Percentiles rank a stretch among this genome's conserved stretches.
Conservation (phyloP, 2,113 vertebrate genomes). For the Thunnus maccoyii region DNA sequence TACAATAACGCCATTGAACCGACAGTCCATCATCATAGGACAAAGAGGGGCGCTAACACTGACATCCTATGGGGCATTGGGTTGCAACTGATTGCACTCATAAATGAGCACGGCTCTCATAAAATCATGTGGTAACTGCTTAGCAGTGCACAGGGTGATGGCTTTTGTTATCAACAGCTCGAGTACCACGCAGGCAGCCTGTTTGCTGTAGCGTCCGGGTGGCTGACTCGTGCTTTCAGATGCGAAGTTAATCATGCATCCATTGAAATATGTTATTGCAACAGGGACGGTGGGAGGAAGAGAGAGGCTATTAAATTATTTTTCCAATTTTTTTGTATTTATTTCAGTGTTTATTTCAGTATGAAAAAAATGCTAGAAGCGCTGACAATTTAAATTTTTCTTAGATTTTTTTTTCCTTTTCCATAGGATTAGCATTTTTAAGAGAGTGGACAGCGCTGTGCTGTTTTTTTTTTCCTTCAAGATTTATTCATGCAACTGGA, state of each 20-base stretch:
- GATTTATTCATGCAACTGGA: conserved; percentile 48
- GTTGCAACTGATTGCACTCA: conserved; percentile 83
- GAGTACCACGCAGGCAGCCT: conserved; percentile 51
- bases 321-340: conserved; percentile 18
- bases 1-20: conserved; percentile 81
- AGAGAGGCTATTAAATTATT: conserved; percentile 29
- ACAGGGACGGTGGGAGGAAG: conserved; percentile 33
- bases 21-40: conserved; percentile 82
- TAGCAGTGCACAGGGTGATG: conserved; percentile 78
- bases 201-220: conserved; percentile 55
- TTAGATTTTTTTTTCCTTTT: background rate
- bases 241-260: conserved; percentile 68
- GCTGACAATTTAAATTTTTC: background rate
- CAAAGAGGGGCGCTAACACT: conserved; percentile 80
- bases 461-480: conserved; percentile 14
- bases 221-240: conserved; percentile 48
- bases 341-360: conserved; percentile 19
- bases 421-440: background rate
- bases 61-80: conserved; percentile 81
- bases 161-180: conserved; percentile 79
- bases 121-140: conserved; percentile 85
- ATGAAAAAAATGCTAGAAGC: background rate
- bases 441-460: background rate
- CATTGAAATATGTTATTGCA: conserved; percentile 62
- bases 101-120: conserved; percentile 82